These are phyloP conservation scores for Cataglyphis cursor DNA, from an alignment of 2,888 invertebrate genomes.

Conservation along the genomic window DNA sequence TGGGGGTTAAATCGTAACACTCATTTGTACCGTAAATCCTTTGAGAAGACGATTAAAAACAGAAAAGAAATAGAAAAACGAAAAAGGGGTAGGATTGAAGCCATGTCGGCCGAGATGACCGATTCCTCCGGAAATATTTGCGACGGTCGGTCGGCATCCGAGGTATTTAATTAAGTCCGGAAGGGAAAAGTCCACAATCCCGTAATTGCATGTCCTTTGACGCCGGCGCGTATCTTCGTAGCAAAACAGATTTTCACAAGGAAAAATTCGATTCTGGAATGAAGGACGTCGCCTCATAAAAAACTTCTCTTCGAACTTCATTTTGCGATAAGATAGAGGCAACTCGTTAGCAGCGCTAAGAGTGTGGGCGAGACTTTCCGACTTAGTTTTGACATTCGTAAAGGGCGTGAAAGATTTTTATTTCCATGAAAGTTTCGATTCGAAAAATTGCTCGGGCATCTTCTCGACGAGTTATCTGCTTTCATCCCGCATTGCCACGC, in stretches of 20 bases:
- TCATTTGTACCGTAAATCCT: conserved; percentile 17
- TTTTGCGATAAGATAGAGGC: conserved; percentile 4
- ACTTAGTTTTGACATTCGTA: not conserved
- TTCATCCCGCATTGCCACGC: not conserved
- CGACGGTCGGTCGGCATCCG: conserved; percentile 36
- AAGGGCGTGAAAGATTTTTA: not conserved
- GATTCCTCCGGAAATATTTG: conserved; percentile 37
- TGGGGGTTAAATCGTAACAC: not conserved
- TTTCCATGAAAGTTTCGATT: conserved; percentile 11
- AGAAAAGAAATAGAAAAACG: not conserved
- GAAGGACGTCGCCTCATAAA: not conserved
- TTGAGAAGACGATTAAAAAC: not conserved
- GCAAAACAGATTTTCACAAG: conserved; percentile 10
- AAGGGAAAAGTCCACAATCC: not conserved
- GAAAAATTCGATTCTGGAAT: not conserved
- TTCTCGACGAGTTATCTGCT: conserved; percentile 1
- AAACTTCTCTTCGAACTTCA: not conserved
- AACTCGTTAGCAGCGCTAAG: conserved; percentile 13
- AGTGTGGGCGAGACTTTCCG: not conserved
- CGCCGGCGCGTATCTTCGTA: not conserved
- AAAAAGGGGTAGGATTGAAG: not conserved
- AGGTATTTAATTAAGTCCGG: conserved; percentile 53
- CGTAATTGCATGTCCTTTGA: conserved; percentile 23
- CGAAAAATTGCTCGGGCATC: not conserved
- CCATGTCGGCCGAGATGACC: conserved; percentile 4